Percentiles rank a stretch among this genome's conserved stretches.
Evolutionary conservation across 2,113 vertebrate genomes (phyloP).

Genomic region (Cololabis saira): DNA sequence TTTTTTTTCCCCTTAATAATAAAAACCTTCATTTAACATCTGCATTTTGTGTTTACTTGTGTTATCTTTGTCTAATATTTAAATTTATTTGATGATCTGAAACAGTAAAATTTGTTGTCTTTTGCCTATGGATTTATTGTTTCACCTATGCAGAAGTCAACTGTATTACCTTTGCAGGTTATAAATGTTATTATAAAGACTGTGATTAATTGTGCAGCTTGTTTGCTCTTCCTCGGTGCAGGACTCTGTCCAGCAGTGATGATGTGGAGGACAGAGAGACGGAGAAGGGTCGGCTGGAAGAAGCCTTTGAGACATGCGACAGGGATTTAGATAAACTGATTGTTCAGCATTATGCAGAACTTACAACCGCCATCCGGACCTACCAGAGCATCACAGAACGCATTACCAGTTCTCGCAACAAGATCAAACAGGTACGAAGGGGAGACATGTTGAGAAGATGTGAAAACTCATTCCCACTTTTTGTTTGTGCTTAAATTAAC

Average conservation of each 20-base stretch:
- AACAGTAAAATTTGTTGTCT: no score
- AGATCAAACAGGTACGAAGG: constrained; percentile 91
- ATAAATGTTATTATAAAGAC: background rate
- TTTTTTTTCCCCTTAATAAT: no score
- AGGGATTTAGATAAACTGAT: constrained; percentile 92
- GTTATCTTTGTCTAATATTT: no score
- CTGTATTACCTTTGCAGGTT: background rate
- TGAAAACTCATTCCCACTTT: no score
- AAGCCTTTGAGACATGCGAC: constrained; percentile 96
- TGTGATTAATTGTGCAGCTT: background rate
- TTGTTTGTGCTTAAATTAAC: no score
- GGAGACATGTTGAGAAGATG: background rate
- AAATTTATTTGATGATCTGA: no score
- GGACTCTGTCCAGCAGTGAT: constrained; percentile 93
- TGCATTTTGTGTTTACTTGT: no score
- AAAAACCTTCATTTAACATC: no score
- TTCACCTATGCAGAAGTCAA: no score
- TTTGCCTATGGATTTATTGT: no score
- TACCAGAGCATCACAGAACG: constrained; percentile 99
- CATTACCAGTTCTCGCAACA: constrained; percentile 96
- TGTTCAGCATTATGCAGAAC: constrained; percentile 94
- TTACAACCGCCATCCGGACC: constrained; percentile 95
- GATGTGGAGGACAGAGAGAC: constrained; percentile 95
- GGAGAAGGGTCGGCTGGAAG: constrained; percentile 93
- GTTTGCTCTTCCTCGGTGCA: constrained; percentile 40